Conservation (phyloP, 1,140 invertebrate species). For the Spodoptera frugiperda region DNA sequence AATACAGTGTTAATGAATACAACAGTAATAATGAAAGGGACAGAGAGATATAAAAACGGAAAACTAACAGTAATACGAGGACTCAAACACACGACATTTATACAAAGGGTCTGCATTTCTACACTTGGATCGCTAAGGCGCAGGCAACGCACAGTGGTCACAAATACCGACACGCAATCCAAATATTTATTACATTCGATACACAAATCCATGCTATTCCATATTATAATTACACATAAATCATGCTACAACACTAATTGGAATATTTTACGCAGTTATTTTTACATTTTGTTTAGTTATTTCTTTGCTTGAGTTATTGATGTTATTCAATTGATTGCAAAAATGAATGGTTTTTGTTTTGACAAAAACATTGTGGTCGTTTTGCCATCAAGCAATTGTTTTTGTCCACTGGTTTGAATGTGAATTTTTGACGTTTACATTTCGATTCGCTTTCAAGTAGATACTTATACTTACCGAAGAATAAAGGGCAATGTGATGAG, state of each 20-base stretch:
- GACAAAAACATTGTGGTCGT: not conserved
- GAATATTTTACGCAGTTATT: slow-evolving; percentile 14
- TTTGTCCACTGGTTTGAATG: no score
- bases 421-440: no score
- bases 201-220: slow-evolving; percentile 41
- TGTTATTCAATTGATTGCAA: not conserved
- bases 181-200: slow-evolving; percentile 19
- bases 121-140: slow-evolving; percentile 79
- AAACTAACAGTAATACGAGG: slow-evolving; percentile 35
- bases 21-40: slow-evolving; percentile 23
- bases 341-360: not conserved
- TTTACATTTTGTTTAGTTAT: not conserved
- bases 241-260: slow-evolving; percentile 42
- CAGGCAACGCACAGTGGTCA: slow-evolving; percentile 78
- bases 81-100: slow-evolving; percentile 45
- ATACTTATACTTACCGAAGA: no score
- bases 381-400: not conserved
- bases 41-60: slow-evolving; percentile 29
- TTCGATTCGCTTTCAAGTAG: no score
- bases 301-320: not conserved
- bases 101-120: slow-evolving; percentile 68
- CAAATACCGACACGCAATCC: slow-evolving; percentile 48
- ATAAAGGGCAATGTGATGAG: no score
- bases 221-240: slow-evolving; percentile 14
- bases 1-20: not conserved